Base-by-base conservation (phyloP, 1,140 invertebrate species). In the Leptonema lineaticorne region DNA sequence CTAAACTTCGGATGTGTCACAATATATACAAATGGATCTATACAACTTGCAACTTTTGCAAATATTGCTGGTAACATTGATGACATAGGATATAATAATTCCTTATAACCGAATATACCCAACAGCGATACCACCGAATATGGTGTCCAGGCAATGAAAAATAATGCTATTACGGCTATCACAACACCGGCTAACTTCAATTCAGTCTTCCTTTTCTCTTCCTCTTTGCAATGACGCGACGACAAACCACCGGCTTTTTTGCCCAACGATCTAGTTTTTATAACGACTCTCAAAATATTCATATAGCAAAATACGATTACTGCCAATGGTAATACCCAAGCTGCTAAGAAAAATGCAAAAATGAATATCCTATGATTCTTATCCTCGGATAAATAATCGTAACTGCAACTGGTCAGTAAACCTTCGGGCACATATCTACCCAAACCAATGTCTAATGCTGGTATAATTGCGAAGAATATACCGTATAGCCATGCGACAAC, bases 331-430 rank as follows among this genome's bases (percentile, higher is more conserved):
- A 88, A 71, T 1, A 87, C 78, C 84, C 87, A 91, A 11, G 88
- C 89, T 0, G 85, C 88, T 7, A 86, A 79, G 71, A 89, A 90
- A 74, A 89, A 90, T 6, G 81, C 73, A 6, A 90, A 85, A 68
- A 91, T 90, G 71, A 89, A 90, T 24, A 82, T 81, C 59, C 84
- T 83, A 0, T 83, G 84, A 1, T 76, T 75, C 0, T 74, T 69
- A 70, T 85, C 82, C 29, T 85, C 82, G 5, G 86, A 86, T 2
- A 93, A 78, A 74, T 93, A 93, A 75, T 93, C 90, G 71, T 91
- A 93, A 68, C 90, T 91, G 78, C 91, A 94, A 71, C 88, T 90
- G 5, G 90, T 92, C 53, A 92, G 78, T 69, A 87, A 91, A 5
- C 90, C 90, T 79, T 93, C 91, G 1, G 90, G 89, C 9, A 90